phyloP scores from a whole-genome alignment of 2,797 vertebrate genomes.

The Heterohyrax brucei region DNA sequence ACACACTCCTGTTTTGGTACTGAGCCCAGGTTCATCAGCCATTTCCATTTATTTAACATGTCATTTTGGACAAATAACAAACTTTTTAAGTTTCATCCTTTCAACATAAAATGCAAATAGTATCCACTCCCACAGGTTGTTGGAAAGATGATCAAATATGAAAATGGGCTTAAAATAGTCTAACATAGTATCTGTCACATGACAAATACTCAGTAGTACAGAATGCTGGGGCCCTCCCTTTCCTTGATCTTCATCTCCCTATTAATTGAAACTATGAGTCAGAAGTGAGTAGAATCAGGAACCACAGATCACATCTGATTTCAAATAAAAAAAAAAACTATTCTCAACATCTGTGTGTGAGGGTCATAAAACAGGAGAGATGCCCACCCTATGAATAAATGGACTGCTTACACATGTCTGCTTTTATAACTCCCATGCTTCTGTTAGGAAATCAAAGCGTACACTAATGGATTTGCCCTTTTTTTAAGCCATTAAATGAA shows the following conservation, averaged over 20 bases:
- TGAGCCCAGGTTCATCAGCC: not conserved
- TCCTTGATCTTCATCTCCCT: not conserved
- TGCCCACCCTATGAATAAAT: not conserved
- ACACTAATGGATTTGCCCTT: not conserved
- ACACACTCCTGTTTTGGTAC: not conserved
- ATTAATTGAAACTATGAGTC: constrained; percentile 5
- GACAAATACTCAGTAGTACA: not conserved
- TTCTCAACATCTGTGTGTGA: not conserved
- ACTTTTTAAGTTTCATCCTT: not conserved
- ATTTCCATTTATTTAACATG: not conserved
- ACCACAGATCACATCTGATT: not conserved
- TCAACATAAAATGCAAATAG: not conserved
- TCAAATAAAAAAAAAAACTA: constrained; percentile 4
- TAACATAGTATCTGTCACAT: not conserved
- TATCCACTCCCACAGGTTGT: constrained; percentile 11
- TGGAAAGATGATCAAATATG: not conserved
- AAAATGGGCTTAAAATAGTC: not conserved
- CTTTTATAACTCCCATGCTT: constrained; percentile 4
- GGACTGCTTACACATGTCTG: not conserved
- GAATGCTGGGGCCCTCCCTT: not conserved
- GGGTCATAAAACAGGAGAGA: not conserved
- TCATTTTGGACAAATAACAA: not conserved
- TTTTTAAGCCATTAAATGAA: constrained; percentile 17
- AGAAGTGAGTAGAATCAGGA: not conserved
- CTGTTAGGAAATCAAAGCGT: constrained; percentile 58